Conservation (phyloP, 2,797 vertebrate species). For the Liparis tanakae region DNA sequence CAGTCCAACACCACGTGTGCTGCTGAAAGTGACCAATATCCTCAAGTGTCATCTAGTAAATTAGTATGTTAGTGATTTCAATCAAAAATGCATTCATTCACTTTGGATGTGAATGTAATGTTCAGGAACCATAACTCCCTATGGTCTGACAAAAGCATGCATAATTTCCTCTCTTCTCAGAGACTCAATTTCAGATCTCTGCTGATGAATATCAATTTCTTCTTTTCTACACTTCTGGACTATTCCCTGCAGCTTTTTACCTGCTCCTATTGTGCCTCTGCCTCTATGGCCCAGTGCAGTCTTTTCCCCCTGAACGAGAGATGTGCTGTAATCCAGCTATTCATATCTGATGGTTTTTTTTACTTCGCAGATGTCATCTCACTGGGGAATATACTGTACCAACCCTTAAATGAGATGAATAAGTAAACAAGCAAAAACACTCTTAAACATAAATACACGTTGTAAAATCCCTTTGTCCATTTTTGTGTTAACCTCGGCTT, state of each 20-base stretch:
- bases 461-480: background rate
- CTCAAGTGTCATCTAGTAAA: no score
- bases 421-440: background rate
- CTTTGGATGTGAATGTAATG: background rate
- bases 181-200: slow-evolving; percentile 41
- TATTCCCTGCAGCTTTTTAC: slow-evolving; percentile 34
- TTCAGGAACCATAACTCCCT: background rate
- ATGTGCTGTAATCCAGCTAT: slow-evolving; percentile 32
- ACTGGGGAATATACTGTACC: background rate
- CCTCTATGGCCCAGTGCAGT: slow-evolving; percentile 41
- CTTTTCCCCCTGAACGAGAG: slow-evolving; percentile 26
- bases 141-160: background rate
- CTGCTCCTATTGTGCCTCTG: slow-evolving; percentile 28
- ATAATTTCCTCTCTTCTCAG: background rate
- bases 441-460: background rate
- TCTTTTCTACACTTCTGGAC: slow-evolving; percentile 38
- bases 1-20: background rate
- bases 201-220: slow-evolving; percentile 45
- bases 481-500: background rate
- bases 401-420: background rate
- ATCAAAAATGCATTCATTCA: background rate
- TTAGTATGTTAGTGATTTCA: no score
- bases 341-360: slow-evolving; percentile 22
- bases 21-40: background rate
- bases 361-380: slow-evolving; percentile 4